A percentile compares a stretch with the other conserved stretches of the same genome.
Conservation (phyloP, 1,140 invertebrate genomes). For the Ceratina calcarata region DNA sequence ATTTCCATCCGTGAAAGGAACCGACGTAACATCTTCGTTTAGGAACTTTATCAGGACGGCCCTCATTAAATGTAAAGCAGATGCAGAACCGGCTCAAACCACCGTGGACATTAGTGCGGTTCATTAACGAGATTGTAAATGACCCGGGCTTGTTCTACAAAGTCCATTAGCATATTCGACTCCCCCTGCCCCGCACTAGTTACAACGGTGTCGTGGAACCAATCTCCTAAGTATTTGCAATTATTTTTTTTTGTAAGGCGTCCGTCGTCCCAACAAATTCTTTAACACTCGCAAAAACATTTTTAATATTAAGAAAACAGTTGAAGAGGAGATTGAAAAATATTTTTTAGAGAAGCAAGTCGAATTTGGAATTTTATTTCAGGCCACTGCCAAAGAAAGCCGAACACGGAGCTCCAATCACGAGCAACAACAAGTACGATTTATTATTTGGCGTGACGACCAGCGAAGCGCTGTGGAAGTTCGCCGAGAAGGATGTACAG, state of each 20-base stretch:
- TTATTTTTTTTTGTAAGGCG: not conserved
- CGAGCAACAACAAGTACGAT: slow-evolving; percentile 85
- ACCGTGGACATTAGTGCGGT: slow-evolving; percentile 57
- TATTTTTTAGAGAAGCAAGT: not conserved
- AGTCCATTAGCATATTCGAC: slow-evolving; percentile 56
- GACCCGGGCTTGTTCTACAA: slow-evolving; percentile 40
- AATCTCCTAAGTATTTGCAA: not conserved
- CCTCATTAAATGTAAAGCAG: slow-evolving; percentile 58
- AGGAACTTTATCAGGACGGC: slow-evolving; percentile 12
- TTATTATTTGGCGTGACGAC: slow-evolving; percentile 92
- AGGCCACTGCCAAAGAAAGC: slow-evolving; percentile 73
- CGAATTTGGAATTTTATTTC: slow-evolving; percentile 5
- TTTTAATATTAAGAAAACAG: too few relatives aligned
- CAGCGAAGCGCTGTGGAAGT: slow-evolving; percentile 90
- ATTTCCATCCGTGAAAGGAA: not conserved
- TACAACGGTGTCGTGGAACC: not conserved
- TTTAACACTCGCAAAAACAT: too few relatives aligned
- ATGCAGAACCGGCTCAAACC: slow-evolving; percentile 31
- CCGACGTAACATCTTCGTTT: slow-evolving; percentile 13
- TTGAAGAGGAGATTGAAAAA: too few relatives aligned
- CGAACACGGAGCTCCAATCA: slow-evolving; percentile 78
- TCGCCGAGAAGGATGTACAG: slow-evolving; percentile 90
- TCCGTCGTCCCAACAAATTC: too few relatives aligned
- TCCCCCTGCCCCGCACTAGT: not conserved
- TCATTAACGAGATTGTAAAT: slow-evolving; percentile 63